phyloP scores from a whole-genome alignment of 2,888 invertebrate species.

The Epiblema foenella region DNA sequence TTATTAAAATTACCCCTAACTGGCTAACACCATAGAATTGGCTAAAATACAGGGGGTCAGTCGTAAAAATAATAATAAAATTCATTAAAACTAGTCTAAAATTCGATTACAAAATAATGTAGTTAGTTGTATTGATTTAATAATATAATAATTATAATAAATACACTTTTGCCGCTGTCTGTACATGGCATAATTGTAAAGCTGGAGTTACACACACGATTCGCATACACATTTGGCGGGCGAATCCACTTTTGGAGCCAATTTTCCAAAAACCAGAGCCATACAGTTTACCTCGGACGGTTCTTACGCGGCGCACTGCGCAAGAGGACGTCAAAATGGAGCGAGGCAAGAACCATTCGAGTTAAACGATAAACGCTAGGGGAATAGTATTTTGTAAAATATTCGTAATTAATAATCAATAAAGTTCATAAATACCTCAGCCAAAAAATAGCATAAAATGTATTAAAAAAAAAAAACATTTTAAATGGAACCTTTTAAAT shows the following conservation, averaged over 20 bases:
- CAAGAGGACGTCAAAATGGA: too few relatives aligned
- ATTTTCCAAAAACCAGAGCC: not conserved
- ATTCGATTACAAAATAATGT: slow-evolving; percentile 42
- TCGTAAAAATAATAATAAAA: slow-evolving; percentile 39
- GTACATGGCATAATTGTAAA: slow-evolving; percentile 34
- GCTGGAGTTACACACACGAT: slow-evolving; percentile 13
- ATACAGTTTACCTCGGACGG: too few relatives aligned
- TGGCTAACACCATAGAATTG: slow-evolving; percentile 23
- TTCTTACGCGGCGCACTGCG: too few relatives aligned
- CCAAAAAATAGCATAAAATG: not conserved
- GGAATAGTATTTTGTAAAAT: too few relatives aligned
- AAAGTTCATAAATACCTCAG: not conserved
- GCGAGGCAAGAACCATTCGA: too few relatives aligned
- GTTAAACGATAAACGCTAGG: too few relatives aligned
- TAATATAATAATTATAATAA: slow-evolving; percentile 34
- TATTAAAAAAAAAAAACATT: not conserved
- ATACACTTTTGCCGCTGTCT: slow-evolving; percentile 44
- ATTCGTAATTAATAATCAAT: too few relatives aligned
- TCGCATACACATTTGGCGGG: not conserved
- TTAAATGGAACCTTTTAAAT: not conserved
- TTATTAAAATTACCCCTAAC: slow-evolving; percentile 35
- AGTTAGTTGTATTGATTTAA: slow-evolving; percentile 26
- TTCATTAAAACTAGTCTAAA: slow-evolving; percentile 35
- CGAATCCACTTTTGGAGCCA: not conserved
- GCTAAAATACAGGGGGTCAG: slow-evolving; percentile 36